Base-by-base conservation (phyloP, 2,888 invertebrate genomes). In the Coecobrya sp. region DNA sequence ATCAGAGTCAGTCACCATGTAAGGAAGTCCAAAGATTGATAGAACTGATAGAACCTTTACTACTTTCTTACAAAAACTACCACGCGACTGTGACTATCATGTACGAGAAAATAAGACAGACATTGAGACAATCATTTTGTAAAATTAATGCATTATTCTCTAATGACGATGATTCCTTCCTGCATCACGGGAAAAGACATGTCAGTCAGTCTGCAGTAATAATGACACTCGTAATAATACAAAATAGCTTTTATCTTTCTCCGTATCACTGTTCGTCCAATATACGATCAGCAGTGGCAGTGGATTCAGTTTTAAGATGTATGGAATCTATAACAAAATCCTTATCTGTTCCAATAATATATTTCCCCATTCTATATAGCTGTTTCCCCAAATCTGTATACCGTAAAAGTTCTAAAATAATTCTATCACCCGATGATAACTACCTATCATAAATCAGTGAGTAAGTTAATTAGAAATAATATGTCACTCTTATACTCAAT, bases 41-140 rank as follows among this genome's bases (percentile, higher is more conserved):
- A n/a, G n/a, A 36, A 87, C 19, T 55, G 86, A 87, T 87, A 62
- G 11, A 84, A 7, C 19, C 25, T 55, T 85, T 65, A 68, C 62
- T 45, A 27, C 68, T 45, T 45, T n/a, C 7, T 19, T 42, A 45
- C 45, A 8, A 45, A 45, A 19, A 76, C 22, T 45, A 45, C 4
- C 25, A 49, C 2, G 11, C 42, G n/a, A 36, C 42, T 36, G 7
- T 36, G 36, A 36, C 7, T 7, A 7, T 36, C 7, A 36, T 36
- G 36, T 49, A 13, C 49, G 0, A n/a, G 55, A n/a, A 55, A 55
- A 55, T 55, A 55, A 55, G n/a, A 1, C 36, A 73, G n/a, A 73
- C 42, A 16, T 2, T 16, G 13, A 79, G 25, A 16, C 8, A 49
- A 2, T 10, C 27, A 52, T 25, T 27, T 36, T 7, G 7, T 36